These are phyloP conservation scores for Ardeotis arabs DNA, from an alignment of 2,113 vertebrate species.

Conservation along the genomic window DNA sequence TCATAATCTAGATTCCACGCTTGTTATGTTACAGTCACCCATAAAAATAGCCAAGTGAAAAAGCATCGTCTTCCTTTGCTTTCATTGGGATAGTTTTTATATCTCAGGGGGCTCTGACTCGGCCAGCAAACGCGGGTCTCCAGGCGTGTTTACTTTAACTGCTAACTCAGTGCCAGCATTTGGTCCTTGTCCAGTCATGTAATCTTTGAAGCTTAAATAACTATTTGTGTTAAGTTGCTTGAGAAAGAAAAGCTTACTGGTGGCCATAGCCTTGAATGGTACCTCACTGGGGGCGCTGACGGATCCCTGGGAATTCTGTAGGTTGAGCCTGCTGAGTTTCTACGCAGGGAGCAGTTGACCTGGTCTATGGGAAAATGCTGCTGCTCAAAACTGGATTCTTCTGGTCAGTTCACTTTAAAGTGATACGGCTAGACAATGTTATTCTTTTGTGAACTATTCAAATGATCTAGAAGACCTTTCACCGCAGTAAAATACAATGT, in stretches of 20 bases:
- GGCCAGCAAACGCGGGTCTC: background rate
- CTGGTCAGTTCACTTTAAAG: background rate
- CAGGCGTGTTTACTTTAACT: slow-evolving; percentile 8
- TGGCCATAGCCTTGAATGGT: background rate
- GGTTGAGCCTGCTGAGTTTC: background rate
- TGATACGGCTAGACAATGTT: background rate
- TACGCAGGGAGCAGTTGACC: background rate
- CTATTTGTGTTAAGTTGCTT: slow-evolving; percentile 32
- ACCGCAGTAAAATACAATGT: background rate
- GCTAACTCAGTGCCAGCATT: slow-evolving; percentile 31
- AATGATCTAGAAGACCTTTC: background rate
- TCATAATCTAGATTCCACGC: background rate
- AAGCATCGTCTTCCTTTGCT: background rate
- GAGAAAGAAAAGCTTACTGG: slow-evolving; percentile 10
- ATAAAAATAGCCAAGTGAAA: background rate
- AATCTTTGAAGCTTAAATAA: slow-evolving; percentile 44
- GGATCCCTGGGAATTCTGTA: background rate
- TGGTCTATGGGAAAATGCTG: slow-evolving; percentile 33
- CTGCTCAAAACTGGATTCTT: background rate
- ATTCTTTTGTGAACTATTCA: background rate
- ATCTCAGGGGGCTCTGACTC: background rate
- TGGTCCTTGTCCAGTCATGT: slow-evolving; percentile 38
- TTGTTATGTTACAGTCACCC: background rate
- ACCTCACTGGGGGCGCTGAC: background rate
- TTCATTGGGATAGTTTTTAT: background rate